Evolutionary conservation across 1,140 invertebrate species (phyloP).

Genomic region (Schmidtea mediterranea): DNA sequence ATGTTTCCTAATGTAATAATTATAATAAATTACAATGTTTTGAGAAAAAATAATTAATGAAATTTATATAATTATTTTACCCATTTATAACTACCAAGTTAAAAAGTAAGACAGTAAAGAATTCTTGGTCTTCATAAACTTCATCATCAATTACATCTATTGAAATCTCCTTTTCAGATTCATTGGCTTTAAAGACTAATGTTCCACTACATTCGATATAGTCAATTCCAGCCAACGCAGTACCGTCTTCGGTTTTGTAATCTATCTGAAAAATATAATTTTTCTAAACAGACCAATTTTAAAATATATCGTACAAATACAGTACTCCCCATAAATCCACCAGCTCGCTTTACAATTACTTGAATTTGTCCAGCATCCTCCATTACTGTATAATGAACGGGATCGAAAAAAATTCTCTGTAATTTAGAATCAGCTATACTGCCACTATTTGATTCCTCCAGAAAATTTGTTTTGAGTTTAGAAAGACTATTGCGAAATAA

Average conservation of each 20-base stretch:
- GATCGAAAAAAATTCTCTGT: conserved; percentile 59
- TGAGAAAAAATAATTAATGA: no score
- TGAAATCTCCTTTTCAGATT: conserved; percentile 30
- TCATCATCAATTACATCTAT: conserved; percentile 37
- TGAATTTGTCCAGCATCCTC: conserved; percentile 83
- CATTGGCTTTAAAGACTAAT: conserved; percentile 34
- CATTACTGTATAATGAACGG: conserved; percentile 86
- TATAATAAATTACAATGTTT: no score
- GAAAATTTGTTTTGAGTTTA: no score
- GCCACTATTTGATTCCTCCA: no score
- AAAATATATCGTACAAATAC: conserved; percentile 19
- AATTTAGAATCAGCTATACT: conserved; percentile 23
- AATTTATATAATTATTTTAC: no score
- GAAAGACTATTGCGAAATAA: no score
- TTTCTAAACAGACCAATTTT: no score
- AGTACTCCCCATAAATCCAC: conserved; percentile 43
- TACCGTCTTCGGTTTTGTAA: conserved; percentile 35
- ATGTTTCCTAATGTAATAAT: no score
- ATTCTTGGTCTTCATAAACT: conserved; percentile 10
- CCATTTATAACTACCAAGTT: no score
- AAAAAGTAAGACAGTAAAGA: no score
- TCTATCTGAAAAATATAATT: conserved; percentile 15
- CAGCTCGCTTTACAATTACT: conserved; percentile 51
- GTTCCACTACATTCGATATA: conserved; percentile 28
- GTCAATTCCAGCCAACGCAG: conserved; percentile 33